A percentile compares a stretch with the other conserved stretches of the same genome.
Evolutionary conservation across 2,797 vertebrate species (phyloP).

Genomic region (Poeciliopsis infans): DNA sequence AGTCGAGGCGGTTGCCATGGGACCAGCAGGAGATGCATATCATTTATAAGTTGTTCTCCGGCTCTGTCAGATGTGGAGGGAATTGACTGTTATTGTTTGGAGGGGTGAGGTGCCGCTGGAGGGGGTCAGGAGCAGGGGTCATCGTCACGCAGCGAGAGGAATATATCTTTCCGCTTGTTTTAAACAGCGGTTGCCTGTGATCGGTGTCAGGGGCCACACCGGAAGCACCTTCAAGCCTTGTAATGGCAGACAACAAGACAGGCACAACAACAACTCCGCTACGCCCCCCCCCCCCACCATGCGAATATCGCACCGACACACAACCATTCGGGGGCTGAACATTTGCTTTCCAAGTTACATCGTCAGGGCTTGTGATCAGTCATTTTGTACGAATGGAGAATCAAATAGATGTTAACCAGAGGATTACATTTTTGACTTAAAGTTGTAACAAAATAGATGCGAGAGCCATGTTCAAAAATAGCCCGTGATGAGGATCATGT

Average conservation of each 20-base stretch:
- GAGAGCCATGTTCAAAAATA: background rate
- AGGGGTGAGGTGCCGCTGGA: constrained; percentile 71
- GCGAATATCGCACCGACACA: constrained; percentile 67
- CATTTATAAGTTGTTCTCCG: constrained; percentile 83
- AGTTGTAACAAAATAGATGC: constrained; percentile 37
- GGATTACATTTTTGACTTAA: constrained; percentile 62
- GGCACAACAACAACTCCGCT: constrained; percentile 67
- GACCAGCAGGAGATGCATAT: constrained; percentile 87
- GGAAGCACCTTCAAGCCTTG: constrained; percentile 53
- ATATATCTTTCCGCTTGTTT: constrained; percentile 67
- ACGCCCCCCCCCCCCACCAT: constrained; percentile 40
- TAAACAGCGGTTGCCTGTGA: constrained; percentile 69
- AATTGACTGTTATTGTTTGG: constrained; percentile 84
- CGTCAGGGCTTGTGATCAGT: constrained; percentile 60
- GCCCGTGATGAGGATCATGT: background rate
- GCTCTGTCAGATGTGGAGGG: constrained; percentile 79
- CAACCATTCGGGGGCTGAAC: constrained; percentile 70
- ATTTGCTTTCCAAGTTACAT: constrained; percentile 71
- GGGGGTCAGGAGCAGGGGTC: constrained; percentile 77
- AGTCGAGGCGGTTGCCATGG: constrained; percentile 86
- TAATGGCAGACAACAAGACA: constrained; percentile 72
- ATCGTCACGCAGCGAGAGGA: constrained; percentile 70
- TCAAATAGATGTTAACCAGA: constrained; percentile 68
- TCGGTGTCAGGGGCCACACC: constrained; percentile 69
- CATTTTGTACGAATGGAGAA: constrained; percentile 66